Evolutionary conservation across 2,113 vertebrate species (phyloP).

Genomic region (Nothobranchius furzeri): DNA sequence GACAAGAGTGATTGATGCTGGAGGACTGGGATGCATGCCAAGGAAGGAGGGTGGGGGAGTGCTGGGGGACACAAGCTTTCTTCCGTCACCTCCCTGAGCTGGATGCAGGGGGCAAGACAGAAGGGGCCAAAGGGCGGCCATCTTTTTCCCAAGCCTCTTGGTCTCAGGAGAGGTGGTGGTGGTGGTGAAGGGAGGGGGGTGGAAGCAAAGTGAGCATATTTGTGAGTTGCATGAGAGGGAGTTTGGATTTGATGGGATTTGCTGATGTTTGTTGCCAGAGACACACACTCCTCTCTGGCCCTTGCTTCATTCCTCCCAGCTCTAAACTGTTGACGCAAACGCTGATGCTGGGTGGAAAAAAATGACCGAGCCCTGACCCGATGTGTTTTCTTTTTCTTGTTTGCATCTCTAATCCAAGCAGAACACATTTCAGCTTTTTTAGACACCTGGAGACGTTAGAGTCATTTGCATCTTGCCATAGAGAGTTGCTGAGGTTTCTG

Average conservation of each 20-base stretch:
- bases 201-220: conserved; percentile 37
- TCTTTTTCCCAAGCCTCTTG: conserved; percentile 82
- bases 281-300: conserved; percentile 73
- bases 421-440: conserved; percentile 22
- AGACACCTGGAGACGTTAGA: conserved; percentile 56
- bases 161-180: conserved; percentile 64
- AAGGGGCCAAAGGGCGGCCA: conserved; percentile 72
- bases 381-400: conserved; percentile 5
- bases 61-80: conserved; percentile 68
- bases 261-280: conserved; percentile 79
- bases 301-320: conserved; percentile 63
- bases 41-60: conserved; percentile 51
- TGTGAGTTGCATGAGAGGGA: conserved; percentile 42
- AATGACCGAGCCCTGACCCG: conserved; percentile 61
- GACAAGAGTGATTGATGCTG: conserved; percentile 73
- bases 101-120: conserved; percentile 67
- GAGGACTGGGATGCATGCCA: conserved; percentile 68
- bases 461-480: conserved; percentile 35
- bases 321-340: conserved; percentile 75
- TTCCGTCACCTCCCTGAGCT: conserved; percentile 77
- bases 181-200: conserved; percentile 22
- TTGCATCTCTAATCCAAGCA: conserved; percentile 29
- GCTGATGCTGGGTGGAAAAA: conserved; percentile 74
- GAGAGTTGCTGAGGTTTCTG: conserved; percentile 23
- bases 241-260: conserved; percentile 78